Conservation (phyloP, 30 jellyfish, hydroid and myxozoan species). For the Aurelia sp. region DNA sequence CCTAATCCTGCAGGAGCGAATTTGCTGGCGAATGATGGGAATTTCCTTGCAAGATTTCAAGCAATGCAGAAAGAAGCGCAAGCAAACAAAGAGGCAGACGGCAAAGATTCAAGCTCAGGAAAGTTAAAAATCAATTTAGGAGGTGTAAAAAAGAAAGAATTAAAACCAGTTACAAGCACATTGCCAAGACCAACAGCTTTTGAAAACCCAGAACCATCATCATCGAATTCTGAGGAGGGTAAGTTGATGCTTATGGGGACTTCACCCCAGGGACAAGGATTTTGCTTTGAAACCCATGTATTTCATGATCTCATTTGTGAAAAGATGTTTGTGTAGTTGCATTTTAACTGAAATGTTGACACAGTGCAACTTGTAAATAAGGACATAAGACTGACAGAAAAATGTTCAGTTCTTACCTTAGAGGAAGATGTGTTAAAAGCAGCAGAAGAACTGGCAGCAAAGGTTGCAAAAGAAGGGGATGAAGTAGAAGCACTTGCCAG, state of each 20-base stretch:
- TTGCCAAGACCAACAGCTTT: slow-evolving; percentile 49
- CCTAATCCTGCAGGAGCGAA: slow-evolving; percentile 11
- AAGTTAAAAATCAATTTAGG: slow-evolving; percentile 28
- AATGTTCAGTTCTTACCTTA: slow-evolving; percentile 75
- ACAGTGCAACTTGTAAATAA: slow-evolving; percentile 24
- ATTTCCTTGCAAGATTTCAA: slow-evolving; percentile 84
- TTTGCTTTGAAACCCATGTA: too few species aligned
- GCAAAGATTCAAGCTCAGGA: slow-evolving; percentile 28
- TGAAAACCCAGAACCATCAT: slow-evolving; percentile 19
- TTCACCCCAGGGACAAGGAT: too few species aligned
- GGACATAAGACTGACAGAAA: slow-evolving; percentile 39
- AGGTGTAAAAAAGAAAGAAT: slow-evolving; percentile 34
- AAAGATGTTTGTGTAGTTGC: slow-evolving; percentile 2
- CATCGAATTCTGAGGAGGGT: slow-evolving; percentile 29
- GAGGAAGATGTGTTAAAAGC: slow-evolving; percentile 57
- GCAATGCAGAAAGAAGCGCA: slow-evolving; percentile 86
- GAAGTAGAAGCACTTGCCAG: slow-evolving; percentile 85
- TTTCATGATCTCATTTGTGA: not conserved
- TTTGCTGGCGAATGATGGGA: slow-evolving; percentile 84
- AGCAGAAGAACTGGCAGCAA: slow-evolving; percentile 75
- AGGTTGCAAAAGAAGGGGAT: slow-evolving; percentile 78
- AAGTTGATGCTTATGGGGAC: slow-evolving; percentile 1
- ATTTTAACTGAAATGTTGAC: slow-evolving; percentile 26
- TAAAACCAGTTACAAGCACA: slow-evolving; percentile 7
- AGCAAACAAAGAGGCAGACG: not conserved